Conservation (phyloP, 1,140 invertebrate species). For the Pogonomyrmex barbatus region DNA sequence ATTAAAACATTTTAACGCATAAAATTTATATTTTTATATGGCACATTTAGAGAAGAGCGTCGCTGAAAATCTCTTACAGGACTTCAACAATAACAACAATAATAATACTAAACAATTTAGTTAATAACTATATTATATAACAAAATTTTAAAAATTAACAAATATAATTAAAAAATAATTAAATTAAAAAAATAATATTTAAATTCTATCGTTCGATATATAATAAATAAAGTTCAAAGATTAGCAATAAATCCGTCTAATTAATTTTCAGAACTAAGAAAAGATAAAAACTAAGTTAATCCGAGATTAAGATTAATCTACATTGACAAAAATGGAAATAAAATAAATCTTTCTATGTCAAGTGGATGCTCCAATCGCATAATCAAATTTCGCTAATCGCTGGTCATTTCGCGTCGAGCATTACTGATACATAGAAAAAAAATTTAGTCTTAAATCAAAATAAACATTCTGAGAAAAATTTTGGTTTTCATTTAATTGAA, state of each 20-base stretch:
- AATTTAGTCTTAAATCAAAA: no score
- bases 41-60: no score
- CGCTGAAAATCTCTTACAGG: not conserved
- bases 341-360: not conserved
- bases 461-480: no score
- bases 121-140: not conserved
- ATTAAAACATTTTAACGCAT: conserved; percentile 7
- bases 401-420: not conserved
- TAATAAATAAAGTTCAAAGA: no score
- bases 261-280: no score
- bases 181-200: not conserved
- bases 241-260: no score
- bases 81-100: not conserved
- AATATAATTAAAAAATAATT: not conserved
- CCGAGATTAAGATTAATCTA: no score
- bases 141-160: not conserved
- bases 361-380: not conserved
- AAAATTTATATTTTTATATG: not conserved
- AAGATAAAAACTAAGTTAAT: no score
- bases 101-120: not conserved
- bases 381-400: not conserved
- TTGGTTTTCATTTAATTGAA: no score
- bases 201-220: not conserved
- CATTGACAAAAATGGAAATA: no score
- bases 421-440: no score